These are phyloP conservation scores for Cheilosia soror DNA, from an alignment of 2,888 invertebrate species.

Conservation along the genomic window DNA sequence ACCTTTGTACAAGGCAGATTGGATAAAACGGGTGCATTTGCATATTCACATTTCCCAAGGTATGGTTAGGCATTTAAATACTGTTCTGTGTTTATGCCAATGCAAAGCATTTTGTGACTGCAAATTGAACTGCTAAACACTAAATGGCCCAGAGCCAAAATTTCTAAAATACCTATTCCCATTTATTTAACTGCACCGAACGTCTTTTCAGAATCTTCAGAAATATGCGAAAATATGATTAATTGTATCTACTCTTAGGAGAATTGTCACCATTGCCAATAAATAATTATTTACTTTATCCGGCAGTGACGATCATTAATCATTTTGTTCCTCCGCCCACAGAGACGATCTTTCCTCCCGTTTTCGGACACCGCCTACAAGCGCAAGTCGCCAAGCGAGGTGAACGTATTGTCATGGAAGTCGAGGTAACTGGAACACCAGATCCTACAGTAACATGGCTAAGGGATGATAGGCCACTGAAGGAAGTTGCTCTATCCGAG, in stretches of 20 bases:
- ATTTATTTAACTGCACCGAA: conserved; percentile 2
- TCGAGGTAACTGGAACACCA: conserved; percentile 91
- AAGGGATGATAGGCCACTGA: conserved; percentile 88
- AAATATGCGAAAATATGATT: conserved; percentile 22
- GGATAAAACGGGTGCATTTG: too few species aligned
- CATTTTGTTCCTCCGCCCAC: conserved; percentile 44
- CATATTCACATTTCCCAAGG: too few species aligned
- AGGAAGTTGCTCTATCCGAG: conserved; percentile 85
- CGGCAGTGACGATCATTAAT: conserved; percentile 7
- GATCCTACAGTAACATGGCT: conserved; percentile 90
- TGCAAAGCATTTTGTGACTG: neutral
- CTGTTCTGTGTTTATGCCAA: too few species aligned
- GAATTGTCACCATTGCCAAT: conserved; percentile 18
- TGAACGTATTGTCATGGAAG: conserved; percentile 89
- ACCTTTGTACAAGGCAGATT: too few species aligned
- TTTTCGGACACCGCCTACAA: conserved; percentile 91
- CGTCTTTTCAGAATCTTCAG: neutral
- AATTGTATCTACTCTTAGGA: conserved; percentile 6
- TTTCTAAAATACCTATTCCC: conserved; percentile 1
- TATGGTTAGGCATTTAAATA: too few species aligned
- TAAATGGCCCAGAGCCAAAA: conserved; percentile 25
- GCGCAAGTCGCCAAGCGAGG: conserved; percentile 90
- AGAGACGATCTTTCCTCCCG: conserved; percentile 93
- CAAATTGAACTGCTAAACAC: conserved; percentile 16
- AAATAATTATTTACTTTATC: conserved; percentile 15